Conservation (phyloP, 2,888 invertebrate species). For the Tetramorium bicarinatum region DNA sequence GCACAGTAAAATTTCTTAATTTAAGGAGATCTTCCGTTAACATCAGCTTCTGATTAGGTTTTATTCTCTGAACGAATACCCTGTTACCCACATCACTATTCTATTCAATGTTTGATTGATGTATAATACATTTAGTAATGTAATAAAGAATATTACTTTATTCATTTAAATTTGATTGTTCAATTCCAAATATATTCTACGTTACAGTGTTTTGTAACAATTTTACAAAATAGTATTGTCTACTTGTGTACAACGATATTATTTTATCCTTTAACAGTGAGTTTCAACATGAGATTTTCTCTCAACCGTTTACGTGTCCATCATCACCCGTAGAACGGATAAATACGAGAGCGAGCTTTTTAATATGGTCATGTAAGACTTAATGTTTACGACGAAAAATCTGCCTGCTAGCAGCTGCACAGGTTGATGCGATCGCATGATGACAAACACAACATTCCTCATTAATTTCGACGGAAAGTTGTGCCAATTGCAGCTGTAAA, state of each 20-base stretch:
- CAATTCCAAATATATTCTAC: no score
- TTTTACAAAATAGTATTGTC: not conserved
- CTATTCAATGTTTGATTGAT: not conserved
- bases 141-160: not conserved
- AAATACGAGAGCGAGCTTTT: conserved; percentile 31
- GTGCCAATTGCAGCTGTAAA: conserved; percentile 56
- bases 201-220: not conserved
- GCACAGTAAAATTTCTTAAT: no score
- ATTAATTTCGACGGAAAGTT: conserved; percentile 62
- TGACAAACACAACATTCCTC: conserved; percentile 68
- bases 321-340: conserved; percentile 29
- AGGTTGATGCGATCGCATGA: conserved; percentile 70
- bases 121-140: not conserved
- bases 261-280: not conserved
- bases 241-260: not conserved
- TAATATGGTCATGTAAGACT: conserved; percentile 61
- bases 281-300: not conserved
- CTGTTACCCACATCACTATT: no score
- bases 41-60: no score
- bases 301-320: not conserved
- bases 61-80: no score
- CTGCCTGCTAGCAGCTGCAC: conserved; percentile 68
- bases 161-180: no score
- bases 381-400: conserved; percentile 66
- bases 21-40: no score